Conservation (phyloP, 2,113 vertebrate genomes). For the Cacatua alba region DNA sequence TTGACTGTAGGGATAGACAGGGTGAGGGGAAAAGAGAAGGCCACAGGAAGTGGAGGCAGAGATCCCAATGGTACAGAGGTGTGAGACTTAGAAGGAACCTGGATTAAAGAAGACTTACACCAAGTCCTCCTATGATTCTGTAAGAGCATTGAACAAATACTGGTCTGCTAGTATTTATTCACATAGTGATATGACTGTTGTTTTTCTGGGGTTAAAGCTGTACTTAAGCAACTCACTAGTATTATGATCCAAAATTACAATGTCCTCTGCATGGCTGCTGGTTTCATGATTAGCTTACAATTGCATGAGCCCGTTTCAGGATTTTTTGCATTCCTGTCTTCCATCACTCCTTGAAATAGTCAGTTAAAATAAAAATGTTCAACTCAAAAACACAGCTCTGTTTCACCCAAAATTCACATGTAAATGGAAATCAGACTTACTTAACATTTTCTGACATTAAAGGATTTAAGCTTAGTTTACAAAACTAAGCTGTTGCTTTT, state of each 20-base stretch:
- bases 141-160: not conserved
- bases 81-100: not conserved
- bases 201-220: not conserved
- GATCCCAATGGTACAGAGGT: not conserved
- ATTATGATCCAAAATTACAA: not conserved
- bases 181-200: not conserved
- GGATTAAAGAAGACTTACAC: not conserved
- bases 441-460: not conserved
- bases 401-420: not conserved
- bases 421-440: not conserved
- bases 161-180: not conserved
- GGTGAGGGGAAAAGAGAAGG: not conserved
- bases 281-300: not conserved
- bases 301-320: rapidly evolving
- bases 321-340: not conserved
- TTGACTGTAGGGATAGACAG: not conserved
- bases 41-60: not conserved
- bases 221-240: not conserved
- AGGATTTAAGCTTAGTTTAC: not conserved
- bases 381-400: not conserved
- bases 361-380: not conserved
- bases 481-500: not conserved
- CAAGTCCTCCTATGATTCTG: not conserved
- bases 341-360: not conserved
- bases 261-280: not conserved